Evolutionary conservation across 2,113 vertebrate genomes (phyloP), one percentile per base, ranked within the genome.

Genomic region (Chinchilla lanigera): DNA sequence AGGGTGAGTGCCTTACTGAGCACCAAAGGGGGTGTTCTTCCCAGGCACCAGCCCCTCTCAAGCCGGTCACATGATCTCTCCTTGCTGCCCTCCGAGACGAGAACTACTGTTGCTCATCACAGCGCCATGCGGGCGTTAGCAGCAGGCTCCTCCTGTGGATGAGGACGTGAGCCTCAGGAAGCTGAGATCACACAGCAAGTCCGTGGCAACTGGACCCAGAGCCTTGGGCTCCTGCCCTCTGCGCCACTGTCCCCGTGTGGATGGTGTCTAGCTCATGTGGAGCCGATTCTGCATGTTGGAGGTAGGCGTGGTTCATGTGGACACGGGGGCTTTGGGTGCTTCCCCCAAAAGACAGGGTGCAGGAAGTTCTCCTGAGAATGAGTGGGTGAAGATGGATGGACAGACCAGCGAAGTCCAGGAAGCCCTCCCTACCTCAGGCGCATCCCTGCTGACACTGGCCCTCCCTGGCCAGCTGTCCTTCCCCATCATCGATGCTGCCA

Each of bases 131-230:
- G 65, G 67, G 52, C 1, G 1, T 9, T 4, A 54, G 82, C 0
- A 0, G 12, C 47, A 24, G 75, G 58, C 58, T 38, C 38, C 0
- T 2, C 1, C 35, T 5, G 4, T 0, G 19, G 63, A 13, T 0
- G 7, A 58, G 7, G 1, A 35, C 35, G 3, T 0, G 3, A 3
- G 44, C 9, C 0, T 3, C 5, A 13, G 52, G 47, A 50, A 2
- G 47, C 30, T 8, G 6, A 28, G 61, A 65, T n/a, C 60, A 35
- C 9, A 7, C 0, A 1, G 33, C 86, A 10, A 17, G 35, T 6
- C 10, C 1, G 0, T 3, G 86, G 52, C 82, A 30, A 33, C 4
- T 7, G 1, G 11, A 89, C 58, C 61, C 50, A 60, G 80, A 54
- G 3, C 24, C 14, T 13, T 5, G 26, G 35, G 47, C 7, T 28